Evolutionary conservation across 2,888 invertebrate genomes (phyloP).

Genomic region (Lordiphosa fenestrarum): DNA sequence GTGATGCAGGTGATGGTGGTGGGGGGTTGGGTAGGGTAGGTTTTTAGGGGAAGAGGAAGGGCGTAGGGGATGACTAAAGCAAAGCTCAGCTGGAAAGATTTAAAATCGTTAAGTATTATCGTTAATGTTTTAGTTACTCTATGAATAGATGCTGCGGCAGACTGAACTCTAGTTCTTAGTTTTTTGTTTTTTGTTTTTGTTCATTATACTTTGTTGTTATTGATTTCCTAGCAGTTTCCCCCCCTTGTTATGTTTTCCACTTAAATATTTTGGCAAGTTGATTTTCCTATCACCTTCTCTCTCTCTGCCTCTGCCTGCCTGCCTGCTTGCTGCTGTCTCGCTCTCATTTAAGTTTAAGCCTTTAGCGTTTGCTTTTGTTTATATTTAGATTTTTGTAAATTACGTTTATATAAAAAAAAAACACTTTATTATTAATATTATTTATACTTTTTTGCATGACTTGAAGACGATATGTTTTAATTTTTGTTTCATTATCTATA

Average conservation of each 20-base stretch:
- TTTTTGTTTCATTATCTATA: slow-evolving; percentile 47
- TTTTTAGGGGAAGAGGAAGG: too few relatives aligned
- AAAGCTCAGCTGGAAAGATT: too few relatives aligned
- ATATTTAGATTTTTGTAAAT: slow-evolving; percentile 56
- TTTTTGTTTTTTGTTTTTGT: background rate
- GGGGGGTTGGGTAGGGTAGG: too few relatives aligned
- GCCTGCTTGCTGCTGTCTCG: slow-evolving; percentile 4
- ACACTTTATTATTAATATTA: slow-evolving; percentile 19
- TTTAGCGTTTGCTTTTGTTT: slow-evolving; percentile 33
- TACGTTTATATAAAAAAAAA: slow-evolving; percentile 54
- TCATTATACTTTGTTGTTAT: slow-evolving; percentile 1
- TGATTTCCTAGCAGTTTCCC: slow-evolving; percentile 5
- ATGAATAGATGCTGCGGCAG: too few relatives aligned
- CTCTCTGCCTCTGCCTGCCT: too few relatives aligned
- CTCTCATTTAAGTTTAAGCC: slow-evolving; percentile 44
- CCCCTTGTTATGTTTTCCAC: slow-evolving; percentile 41
- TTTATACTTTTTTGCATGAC: slow-evolving; percentile 57
- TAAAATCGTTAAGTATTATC: background rate
- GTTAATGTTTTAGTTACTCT: too few relatives aligned
- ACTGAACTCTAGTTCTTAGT: too few relatives aligned
- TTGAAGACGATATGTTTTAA: slow-evolving; percentile 72
- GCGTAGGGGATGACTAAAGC: too few relatives aligned
- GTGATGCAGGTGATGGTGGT: too few relatives aligned
- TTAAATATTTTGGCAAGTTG: slow-evolving; percentile 70
- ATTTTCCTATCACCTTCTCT: slow-evolving; percentile 22